Base-by-base conservation (phyloP, 2,888 invertebrate species). In the Chironomus tentans region DNA sequence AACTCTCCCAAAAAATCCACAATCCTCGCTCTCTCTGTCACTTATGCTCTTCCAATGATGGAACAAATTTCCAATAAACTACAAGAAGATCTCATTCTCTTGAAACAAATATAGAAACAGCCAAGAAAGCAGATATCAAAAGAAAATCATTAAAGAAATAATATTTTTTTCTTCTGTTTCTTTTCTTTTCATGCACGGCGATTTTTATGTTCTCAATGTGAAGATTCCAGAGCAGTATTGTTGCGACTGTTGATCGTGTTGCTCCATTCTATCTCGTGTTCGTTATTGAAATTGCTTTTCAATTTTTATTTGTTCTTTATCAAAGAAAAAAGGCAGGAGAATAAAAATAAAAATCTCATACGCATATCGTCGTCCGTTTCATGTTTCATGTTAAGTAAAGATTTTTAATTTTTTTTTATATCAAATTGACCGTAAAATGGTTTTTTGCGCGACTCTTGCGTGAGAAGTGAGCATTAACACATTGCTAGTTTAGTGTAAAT, bases 171-270 rank as follows among this genome's bases (percentile, higher is more conserved):
- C 4, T 38, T 38, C 38, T 38, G 38, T 38, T 38, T 38, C 38
- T 38, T 38, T 38, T 38, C 38, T 38, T 38, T 38, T 38, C 38
- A 38, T 38, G 50, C 10, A 48, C 50, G 71, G 56, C 22, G 24
- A 50, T 71, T 56, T 22, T 56, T 15, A 24, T 61, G 22, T 28
- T 18, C 22, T 6, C 38, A 38, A 13, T 18, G 22, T 70, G 48
- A 61, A 28, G 68, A 68, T 68, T 68, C 46, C 68, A 38, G 50
- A 71, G 71, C 50, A 71, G 71, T 71, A 50, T 71, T 48, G 13
- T 71, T 48, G 56, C 71, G 71, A 24, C 71, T 71, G 50, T 71
- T 22, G 71, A 56, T 71, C 71, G 24, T 22, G 71, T 56, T 71
- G 71, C 71, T 71, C 46, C 46, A 38, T 15, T 18, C 28, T 71